These are phyloP conservation scores for Arbacia lixula DNA, from an alignment of 53 echinoderm and acorn worm genomes.

Conservation along the genomic window DNA sequence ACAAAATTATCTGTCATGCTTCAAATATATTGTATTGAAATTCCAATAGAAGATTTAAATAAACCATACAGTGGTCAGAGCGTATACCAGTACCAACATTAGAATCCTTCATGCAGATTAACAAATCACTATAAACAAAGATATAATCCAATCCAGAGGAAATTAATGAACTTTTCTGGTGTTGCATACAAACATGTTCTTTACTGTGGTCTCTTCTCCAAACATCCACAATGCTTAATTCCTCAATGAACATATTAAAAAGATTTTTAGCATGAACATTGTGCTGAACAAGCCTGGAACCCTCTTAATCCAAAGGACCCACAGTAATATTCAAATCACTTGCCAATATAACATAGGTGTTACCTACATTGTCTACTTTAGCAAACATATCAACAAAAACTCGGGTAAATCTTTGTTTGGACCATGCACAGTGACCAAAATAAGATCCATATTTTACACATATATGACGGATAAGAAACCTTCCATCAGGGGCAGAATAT, in stretches of 20 bases:
- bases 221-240: conserved; percentile 32
- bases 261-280: neutral
- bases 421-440: neutral
- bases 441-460: neutral
- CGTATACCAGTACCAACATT: conserved; percentile 28
- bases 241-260: conserved; percentile 24
- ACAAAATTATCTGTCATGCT: conserved; percentile 15
- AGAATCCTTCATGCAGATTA: conserved; percentile 20
- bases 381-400: neutral
- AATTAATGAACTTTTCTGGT: conserved; percentile 9
- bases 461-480: neutral
- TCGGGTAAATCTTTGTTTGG: conserved; percentile 8
- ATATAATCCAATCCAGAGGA: conserved; percentile 37
- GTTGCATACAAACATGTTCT: conserved; percentile 5
- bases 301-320: conserved; percentile 14
- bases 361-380: neutral
- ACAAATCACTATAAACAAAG: conserved; percentile 31
- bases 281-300: neutral
- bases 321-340: conserved; percentile 3
- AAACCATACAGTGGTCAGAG: conserved; percentile 29
- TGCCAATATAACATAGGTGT: neutral
- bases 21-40: neutral
- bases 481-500: no score
- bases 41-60: conserved; percentile 22
- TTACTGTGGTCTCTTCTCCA: conserved; percentile 28